phyloP scores from a whole-genome alignment of 1,140 invertebrate species.

The Oncopeltus fasciatus region DNA sequence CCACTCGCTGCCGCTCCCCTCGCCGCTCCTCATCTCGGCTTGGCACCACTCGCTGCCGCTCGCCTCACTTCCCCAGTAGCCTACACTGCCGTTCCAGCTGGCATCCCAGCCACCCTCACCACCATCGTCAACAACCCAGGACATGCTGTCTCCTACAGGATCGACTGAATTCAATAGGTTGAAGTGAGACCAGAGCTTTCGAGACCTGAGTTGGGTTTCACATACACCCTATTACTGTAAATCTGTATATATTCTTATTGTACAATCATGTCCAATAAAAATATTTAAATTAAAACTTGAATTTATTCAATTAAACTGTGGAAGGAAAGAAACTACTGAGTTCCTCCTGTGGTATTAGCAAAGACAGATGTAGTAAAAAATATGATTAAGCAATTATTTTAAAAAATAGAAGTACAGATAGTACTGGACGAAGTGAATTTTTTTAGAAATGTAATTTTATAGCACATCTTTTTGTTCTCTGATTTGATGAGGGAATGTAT shows the following conservation, averaged over 20 bases:
- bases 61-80: slow-evolving; percentile 11
- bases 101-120: slow-evolving; percentile 30
- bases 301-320: no score
- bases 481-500: no score
- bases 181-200: slow-evolving; percentile 17
- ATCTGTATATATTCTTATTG: neutral
- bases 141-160: slow-evolving; percentile 31
- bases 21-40: slow-evolving; percentile 22
- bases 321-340: no score
- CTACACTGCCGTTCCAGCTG: slow-evolving; percentile 26
- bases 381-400: no score
- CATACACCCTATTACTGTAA: neutral
- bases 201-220: slow-evolving; percentile 20
- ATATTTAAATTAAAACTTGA: neutral
- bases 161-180: slow-evolving; percentile 25
- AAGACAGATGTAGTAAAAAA: no score
- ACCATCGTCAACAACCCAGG: slow-evolving; percentile 30
- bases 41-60: slow-evolving; percentile 12
- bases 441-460: no score
- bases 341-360: no score
- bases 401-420: no score
- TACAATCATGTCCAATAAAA: no score
- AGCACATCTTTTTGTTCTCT: no score
- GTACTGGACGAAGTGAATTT: no score
- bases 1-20: slow-evolving; percentile 29